phyloP scores from a whole-genome alignment of 1,140 invertebrate genomes.

The Chymomyza costata region DNA sequence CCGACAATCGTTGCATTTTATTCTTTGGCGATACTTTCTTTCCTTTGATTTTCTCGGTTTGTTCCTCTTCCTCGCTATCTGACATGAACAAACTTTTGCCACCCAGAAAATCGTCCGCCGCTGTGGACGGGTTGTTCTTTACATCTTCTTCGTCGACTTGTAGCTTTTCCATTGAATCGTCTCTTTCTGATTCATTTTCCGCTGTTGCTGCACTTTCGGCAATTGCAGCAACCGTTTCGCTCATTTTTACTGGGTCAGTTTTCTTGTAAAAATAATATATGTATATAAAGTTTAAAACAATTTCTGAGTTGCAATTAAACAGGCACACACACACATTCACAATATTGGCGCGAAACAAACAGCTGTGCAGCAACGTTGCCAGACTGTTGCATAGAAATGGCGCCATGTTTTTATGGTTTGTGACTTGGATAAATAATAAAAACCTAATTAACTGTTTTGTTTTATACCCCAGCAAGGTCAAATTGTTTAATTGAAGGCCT shows the following conservation, averaged over 20 bases:
- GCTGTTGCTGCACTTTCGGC: conserved; percentile 41
- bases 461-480: too few relatives aligned
- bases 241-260: conserved; percentile 57
- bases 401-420: too few relatives aligned
- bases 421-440: too few relatives aligned
- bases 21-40: conserved; percentile 19
- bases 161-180: conserved; percentile 56
- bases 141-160: conserved; percentile 58
- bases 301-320: conserved; percentile 27
- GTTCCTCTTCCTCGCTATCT: conserved; percentile 51
- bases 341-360: too few relatives aligned
- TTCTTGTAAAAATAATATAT: conserved; percentile 15
- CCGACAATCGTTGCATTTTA: conserved; percentile 6
- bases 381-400: too few relatives aligned
- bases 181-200: conserved; percentile 43
- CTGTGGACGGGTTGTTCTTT: conserved; percentile 53
- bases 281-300: conserved; percentile 1
- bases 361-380: too few relatives aligned
- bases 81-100: conserved; percentile 58
- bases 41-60: background rate
- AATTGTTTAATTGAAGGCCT: too few relatives aligned
- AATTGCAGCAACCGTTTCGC: conserved; percentile 32
- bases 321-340: conserved; percentile 27
- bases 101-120: conserved; percentile 59
- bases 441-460: too few relatives aligned